Percentiles rank a stretch among this genome's conserved stretches.
phyloP scores from a whole-genome alignment of 2,113 vertebrate genomes.

The Brevimyrus niger region DNA sequence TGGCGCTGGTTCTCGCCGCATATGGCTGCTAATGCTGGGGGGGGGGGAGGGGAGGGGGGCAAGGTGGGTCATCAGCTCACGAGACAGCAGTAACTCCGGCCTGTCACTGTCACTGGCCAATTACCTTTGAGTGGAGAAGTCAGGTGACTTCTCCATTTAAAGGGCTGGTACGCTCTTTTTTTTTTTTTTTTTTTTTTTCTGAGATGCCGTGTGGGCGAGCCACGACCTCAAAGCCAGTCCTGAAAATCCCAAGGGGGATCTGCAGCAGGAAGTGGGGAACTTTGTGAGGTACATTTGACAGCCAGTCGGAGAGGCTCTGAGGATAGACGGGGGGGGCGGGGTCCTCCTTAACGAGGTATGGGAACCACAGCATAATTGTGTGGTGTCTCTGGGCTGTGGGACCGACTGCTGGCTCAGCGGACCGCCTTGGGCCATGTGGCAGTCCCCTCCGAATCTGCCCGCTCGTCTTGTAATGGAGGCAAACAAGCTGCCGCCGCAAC shows the following conservation, averaged over 20 bases:
- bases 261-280: not conserved
- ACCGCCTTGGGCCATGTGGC: conserved; percentile 20
- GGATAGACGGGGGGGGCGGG: not conserved
- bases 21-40: not conserved
- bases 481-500: not conserved
- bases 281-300: not conserved
- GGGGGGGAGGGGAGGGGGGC: too few relatives aligned
- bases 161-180: not conserved
- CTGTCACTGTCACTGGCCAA: not conserved
- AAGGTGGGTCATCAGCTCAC: not conserved
- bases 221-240: not conserved
- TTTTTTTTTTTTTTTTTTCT: not conserved
- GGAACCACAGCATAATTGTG: not conserved
- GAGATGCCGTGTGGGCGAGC: not conserved
- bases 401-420: conserved; percentile 56
- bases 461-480: conserved; percentile 2
- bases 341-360: not conserved
- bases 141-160: not conserved
- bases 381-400: conserved; percentile 33
- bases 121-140: not conserved
- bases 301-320: not conserved
- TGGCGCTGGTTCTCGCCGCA: not conserved
- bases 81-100: not conserved
- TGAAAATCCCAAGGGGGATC: not conserved
- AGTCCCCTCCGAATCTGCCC: not conserved